phyloP scores from a whole-genome alignment of 1,140 invertebrate species.

The Drosophila watanabei region DNA sequence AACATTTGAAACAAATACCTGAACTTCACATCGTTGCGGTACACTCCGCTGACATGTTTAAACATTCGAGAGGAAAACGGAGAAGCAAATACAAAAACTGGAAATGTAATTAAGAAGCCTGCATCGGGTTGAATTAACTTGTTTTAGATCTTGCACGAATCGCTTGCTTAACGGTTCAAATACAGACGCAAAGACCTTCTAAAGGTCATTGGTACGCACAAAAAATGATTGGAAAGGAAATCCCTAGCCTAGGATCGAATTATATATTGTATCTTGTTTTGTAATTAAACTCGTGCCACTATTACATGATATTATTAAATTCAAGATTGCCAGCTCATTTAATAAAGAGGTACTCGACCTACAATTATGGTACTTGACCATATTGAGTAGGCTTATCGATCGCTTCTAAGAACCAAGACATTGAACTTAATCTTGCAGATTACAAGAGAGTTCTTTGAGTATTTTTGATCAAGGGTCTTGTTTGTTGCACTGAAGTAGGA shows the following conservation, averaged over 20 bases:
- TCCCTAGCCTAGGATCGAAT: background rate
- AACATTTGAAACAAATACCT: constrained; percentile 37
- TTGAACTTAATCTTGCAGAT: constrained; percentile 40
- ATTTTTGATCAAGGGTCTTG: constrained; percentile 17
- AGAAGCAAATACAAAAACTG: constrained; percentile 42
- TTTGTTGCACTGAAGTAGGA: constrained; percentile 18
- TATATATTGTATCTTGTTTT: background rate
- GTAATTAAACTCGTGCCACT: background rate
- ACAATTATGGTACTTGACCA: constrained; percentile 4
- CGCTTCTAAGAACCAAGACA: constrained; percentile 13
- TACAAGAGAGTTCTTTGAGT: constrained; percentile 9
- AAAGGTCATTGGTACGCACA: constrained; percentile 45
- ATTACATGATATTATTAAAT: background rate
- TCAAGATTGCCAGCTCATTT: background rate
- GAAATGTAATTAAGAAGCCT: constrained; percentile 48
- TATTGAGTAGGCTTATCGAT: constrained; percentile 13
- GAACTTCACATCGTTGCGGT: background rate
- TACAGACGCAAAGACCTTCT: constrained; percentile 35
- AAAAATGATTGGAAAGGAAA: constrained; percentile 9
- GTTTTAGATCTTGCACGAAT: constrained; percentile 37
- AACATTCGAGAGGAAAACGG: constrained; percentile 29
- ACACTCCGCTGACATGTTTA: constrained; percentile 28
- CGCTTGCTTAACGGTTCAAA: constrained; percentile 33
- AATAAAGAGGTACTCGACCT: constrained; percentile 11
- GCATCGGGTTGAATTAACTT: constrained; percentile 44